Evolutionary conservation across 2,888 invertebrate genomes (phyloP).

Genomic region (Hyalella azteca): DNA sequence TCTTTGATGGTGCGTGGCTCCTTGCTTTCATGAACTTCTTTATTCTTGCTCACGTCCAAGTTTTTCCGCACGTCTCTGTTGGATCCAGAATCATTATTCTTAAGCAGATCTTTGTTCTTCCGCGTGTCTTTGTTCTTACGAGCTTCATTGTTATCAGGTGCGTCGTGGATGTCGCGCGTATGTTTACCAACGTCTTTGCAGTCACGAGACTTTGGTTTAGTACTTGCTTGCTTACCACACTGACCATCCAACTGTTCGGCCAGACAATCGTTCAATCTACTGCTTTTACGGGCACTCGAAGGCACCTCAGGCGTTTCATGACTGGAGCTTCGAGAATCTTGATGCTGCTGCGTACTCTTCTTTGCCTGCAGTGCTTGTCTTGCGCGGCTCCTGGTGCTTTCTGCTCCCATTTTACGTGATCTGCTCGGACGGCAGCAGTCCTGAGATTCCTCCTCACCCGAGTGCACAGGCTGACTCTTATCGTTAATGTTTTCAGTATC

Average conservation of each 20-base stretch:
- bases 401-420: background rate
- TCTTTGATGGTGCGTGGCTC: no score
- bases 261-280: background rate
- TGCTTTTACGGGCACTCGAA: background rate
- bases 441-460: background rate
- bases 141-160: no score
- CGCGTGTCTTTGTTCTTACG: no score
- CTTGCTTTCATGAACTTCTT: no score
- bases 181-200: no score
- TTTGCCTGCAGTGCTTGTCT: background rate
- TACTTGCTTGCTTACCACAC: background rate
- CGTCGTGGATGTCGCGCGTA: no score
- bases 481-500: background rate
- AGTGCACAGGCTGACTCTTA: background rate
- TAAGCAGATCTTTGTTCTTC: no score
- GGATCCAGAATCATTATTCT: no score
- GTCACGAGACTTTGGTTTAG: no score
- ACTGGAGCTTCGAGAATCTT: background rate
- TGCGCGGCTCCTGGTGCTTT: background rate
- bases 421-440: constrained; percentile 10
- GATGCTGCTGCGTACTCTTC: background rate
- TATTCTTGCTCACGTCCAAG: no score
- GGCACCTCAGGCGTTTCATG: constrained; percentile 7
- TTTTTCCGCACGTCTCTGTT: no score
- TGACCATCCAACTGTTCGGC: background rate